Conservation (phyloP, 2,888 invertebrate genomes). For the Laspeyria flexula region DNA sequence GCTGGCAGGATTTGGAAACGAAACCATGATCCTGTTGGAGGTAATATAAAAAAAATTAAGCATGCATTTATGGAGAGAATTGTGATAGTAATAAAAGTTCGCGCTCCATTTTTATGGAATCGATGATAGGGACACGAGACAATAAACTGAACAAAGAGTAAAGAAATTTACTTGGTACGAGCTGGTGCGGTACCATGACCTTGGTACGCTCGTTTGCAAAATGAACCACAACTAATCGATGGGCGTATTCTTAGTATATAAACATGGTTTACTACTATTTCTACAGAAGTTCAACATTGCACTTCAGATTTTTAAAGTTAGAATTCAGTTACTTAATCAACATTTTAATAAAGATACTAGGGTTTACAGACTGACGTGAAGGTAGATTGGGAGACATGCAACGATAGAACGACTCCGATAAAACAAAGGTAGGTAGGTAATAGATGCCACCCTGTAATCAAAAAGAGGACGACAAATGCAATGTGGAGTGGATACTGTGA, state of each 20-base stretch:
- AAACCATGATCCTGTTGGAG: background rate
- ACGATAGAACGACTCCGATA: too few species aligned
- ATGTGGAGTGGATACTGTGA: too few species aligned
- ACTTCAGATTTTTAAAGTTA: background rate
- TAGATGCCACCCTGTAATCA: too few species aligned
- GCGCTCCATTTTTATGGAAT: constrained; percentile 40
- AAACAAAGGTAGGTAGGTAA: too few species aligned
- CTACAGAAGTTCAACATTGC: too few species aligned
- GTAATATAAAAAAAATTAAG: background rate
- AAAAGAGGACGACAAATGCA: too few species aligned
- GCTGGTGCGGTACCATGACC: constrained; percentile 81
- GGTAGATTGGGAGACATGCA: too few species aligned
- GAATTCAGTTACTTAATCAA: background rate
- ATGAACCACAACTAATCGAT: constrained; percentile 73
- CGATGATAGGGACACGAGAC: constrained; percentile 53
- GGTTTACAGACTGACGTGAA: too few species aligned
- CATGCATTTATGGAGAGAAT: constrained; percentile 8
- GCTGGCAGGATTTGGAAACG: constrained; percentile 1
- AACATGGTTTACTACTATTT: constrained; percentile 43
- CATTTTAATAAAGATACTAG: too few species aligned
- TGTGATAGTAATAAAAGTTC: constrained; percentile 18
- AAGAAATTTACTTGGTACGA: constrained; percentile 76
- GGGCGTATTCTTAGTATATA: constrained; percentile 59
- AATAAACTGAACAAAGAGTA: constrained; percentile 64
- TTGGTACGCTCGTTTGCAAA: constrained; percentile 68